Base-by-base conservation (phyloP, 2,797 vertebrate genomes). In the Brachymystax lenok region DNA sequence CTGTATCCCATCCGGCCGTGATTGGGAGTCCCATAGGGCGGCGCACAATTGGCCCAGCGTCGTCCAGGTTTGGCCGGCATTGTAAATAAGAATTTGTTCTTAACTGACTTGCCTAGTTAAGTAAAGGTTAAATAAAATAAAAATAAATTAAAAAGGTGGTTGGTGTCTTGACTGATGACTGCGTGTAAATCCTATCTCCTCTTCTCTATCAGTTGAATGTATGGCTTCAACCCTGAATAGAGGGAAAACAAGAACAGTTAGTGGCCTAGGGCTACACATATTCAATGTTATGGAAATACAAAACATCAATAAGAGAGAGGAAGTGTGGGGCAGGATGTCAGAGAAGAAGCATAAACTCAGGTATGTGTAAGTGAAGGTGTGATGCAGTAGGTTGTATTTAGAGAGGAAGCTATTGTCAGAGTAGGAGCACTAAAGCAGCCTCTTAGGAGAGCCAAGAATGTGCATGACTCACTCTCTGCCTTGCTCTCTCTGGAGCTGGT, bases 391-490 rank as follows among this genome's bases (percentile, higher is more conserved):
- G 7, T 61, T 21, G 59, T 12, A 61, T 61, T 61, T 8, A 24
- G 59, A 4, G 6, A 61, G 8, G 10, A 61, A 61, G 19, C 4
- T 59, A 19, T 59, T 59, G 17, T 59, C 17, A 59, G 54, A 59
- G 54, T 8, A 59, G 19, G 54, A 59, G 59, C 21, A 12, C 59
- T 61, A 21, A 59, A 59, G 19, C 56, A n/a, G 17, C 56, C 16
- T 61, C n/a, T 61, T 21, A 61, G n/a, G 59, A 61, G 7, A 61
- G 21, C 21, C n/a, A 46, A 46, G 40, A 59, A 59, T 19, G 54
- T 17, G 17, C 28, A 71, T 24, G n/a, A 85, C 89, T 88, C 81
- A 93, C 93, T 78, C 70, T 52, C 77, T 73, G 71, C 87, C 80
- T 75, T 82, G 81, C 63, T 89, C 80, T 21, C 75, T 74, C 52